A percentile compares a stretch with the other conserved stretches of the same genome.
These are phyloP conservation scores for Gymnocheta viridis DNA, from an alignment of 2,888 invertebrate species.

Conservation along the genomic window DNA sequence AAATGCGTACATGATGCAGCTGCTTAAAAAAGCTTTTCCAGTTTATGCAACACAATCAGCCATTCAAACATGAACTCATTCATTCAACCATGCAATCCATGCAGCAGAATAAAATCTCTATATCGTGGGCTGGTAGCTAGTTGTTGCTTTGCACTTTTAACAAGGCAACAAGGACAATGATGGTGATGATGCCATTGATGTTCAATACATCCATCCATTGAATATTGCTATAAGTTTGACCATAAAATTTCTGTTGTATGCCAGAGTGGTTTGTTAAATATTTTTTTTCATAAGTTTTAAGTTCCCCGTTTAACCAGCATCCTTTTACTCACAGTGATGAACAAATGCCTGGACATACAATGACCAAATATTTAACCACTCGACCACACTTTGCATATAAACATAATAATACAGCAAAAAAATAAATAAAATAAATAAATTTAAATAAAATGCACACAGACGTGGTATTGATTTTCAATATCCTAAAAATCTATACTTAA, in stretches of 20 bases:
- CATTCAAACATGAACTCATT: slow-evolving; percentile 35
- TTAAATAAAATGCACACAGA: background rate
- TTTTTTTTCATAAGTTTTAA: slow-evolving; percentile 32
- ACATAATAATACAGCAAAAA: background rate
- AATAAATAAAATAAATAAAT: background rate
- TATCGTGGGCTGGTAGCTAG: background rate
- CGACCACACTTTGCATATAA: slow-evolving; percentile 17
- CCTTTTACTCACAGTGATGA: slow-evolving; percentile 1
- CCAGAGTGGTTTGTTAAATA: slow-evolving; percentile 41
- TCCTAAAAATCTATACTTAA: too few relatives aligned
- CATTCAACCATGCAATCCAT: slow-evolving; percentile 37
- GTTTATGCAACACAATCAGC: slow-evolving; percentile 41
- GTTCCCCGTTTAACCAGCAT: slow-evolving; percentile 24
- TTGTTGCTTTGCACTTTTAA: slow-evolving; percentile 6
- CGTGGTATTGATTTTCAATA: slow-evolving; percentile 3
- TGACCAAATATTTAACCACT: slow-evolving; percentile 40
- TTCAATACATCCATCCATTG: slow-evolving; percentile 8
- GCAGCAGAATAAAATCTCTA: slow-evolving; percentile 12
- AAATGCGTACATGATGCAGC: slow-evolving; percentile 35
- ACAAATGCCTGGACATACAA: background rate
- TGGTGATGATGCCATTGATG: background rate
- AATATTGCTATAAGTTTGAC: slow-evolving; percentile 26
- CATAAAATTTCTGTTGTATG: slow-evolving; percentile 47
- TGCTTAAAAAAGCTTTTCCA: slow-evolving; percentile 58
- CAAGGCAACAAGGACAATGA: slow-evolving; percentile 7